phyloP scores from a whole-genome alignment of 2,797 vertebrate genomes.

The Clarias fuscus region DNA sequence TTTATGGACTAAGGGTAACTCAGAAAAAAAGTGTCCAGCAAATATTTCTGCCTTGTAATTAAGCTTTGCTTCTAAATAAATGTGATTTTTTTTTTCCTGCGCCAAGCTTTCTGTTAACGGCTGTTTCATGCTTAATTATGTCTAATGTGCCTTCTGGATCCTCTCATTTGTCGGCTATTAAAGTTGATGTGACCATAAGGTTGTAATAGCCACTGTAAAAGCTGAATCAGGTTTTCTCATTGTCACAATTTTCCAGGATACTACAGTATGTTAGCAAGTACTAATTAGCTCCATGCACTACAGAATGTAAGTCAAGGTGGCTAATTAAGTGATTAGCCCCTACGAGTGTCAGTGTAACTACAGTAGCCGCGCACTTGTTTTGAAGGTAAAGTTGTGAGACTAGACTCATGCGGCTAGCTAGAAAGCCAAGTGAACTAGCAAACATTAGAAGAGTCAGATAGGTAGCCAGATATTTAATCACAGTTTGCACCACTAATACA shows the following conservation, averaged over 20 bases:
- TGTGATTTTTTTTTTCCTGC: background rate
- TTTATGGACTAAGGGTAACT: background rate
- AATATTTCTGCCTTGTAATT: background rate
- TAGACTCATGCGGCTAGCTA: background rate
- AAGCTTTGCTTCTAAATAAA: background rate
- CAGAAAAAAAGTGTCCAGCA: background rate
- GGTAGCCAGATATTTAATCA: background rate
- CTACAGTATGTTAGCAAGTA: slow-evolving; percentile 4
- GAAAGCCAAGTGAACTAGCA: background rate
- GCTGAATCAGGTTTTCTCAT: background rate
- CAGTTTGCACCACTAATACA: background rate
- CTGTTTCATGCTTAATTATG: slow-evolving; percentile 40
- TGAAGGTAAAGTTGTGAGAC: slow-evolving; percentile 9
- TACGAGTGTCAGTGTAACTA: slow-evolving; percentile 26
- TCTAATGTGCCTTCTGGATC: slow-evolving; percentile 31
- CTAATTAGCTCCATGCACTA: slow-evolving; percentile 25
- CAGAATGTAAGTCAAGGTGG: slow-evolving; percentile 22
- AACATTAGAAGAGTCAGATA: too few species aligned
- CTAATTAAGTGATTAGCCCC: slow-evolving; percentile 48
- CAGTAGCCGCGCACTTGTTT: slow-evolving; percentile 11
- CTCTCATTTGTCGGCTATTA: slow-evolving; percentile 36
- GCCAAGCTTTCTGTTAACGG: background rate
- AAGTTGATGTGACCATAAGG: slow-evolving; percentile 14
- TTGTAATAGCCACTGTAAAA: slow-evolving; percentile 11
- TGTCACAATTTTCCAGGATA: background rate